Conservation (phyloP, 2,888 invertebrate species). For the Ischnus inquisitorius region DNA sequence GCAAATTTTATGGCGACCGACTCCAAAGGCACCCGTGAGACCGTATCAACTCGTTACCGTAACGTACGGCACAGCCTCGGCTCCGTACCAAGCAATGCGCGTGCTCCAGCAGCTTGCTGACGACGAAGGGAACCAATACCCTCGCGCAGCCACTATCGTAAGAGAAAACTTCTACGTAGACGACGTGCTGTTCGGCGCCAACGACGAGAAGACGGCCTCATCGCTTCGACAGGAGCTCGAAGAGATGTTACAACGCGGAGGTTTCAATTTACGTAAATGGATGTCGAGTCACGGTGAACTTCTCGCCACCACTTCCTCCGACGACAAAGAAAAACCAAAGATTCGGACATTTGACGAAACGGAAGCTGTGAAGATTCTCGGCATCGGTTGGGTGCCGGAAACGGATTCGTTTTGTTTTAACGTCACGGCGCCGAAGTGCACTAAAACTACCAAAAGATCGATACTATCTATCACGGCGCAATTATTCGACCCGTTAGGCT, state of each 20-base stretch:
- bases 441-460: too few relatives aligned
- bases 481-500: too few relatives aligned
- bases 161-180: slow-evolving; percentile 71
- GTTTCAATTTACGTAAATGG: background rate
- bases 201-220: background rate
- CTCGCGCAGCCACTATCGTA: slow-evolving; percentile 42
- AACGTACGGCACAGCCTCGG: background rate
- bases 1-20: slow-evolving; percentile 1
- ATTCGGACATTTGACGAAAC: too few relatives aligned
- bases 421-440: too few relatives aligned
- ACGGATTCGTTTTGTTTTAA: too few relatives aligned
- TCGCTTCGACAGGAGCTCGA: slow-evolving; percentile 15
- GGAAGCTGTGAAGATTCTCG: too few relatives aligned
- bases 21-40: background rate
- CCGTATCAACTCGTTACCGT: slow-evolving; percentile 36
- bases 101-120: background rate
- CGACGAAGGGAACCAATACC: background rate
- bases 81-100: background rate
- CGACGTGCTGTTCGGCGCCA: slow-evolving; percentile 45
- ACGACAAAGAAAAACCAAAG: too few relatives aligned
- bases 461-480: too few relatives aligned
- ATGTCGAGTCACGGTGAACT: too few relatives aligned
- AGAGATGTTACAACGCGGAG: slow-evolving; percentile 3
- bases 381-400: too few relatives aligned
- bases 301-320: too few relatives aligned